These are phyloP conservation scores for Megastigmus dorsalis DNA, from an alignment of 2,888 invertebrate species.

Conservation along the genomic window DNA sequence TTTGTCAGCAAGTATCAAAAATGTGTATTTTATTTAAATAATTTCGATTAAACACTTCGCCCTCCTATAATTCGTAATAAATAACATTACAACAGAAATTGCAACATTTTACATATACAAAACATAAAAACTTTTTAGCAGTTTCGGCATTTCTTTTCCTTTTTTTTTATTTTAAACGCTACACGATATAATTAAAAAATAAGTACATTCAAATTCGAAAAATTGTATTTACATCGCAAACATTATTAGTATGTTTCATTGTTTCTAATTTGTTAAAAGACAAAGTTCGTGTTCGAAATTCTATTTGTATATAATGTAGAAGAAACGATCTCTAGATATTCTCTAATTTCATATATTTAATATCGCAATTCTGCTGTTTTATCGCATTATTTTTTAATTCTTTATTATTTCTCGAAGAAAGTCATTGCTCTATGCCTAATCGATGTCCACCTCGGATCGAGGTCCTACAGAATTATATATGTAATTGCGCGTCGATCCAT, in stretches of 20 bases:
- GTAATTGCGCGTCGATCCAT: conserved; percentile 53
- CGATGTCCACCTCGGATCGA: conserved; percentile 41
- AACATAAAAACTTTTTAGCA: conserved; percentile 32
- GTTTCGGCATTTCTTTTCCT: background rate
- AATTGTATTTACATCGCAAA: conserved; percentile 35
- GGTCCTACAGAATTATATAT: conserved; percentile 32
- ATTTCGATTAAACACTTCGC: no score
- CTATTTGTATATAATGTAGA: conserved; percentile 33
- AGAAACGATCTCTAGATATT: conserved; percentile 48
- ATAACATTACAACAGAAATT: conserved; percentile 33
- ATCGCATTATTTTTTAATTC: conserved; percentile 21
- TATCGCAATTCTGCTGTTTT: conserved; percentile 30
- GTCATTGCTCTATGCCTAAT: conserved; percentile 50
- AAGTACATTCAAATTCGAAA: conserved; percentile 25
- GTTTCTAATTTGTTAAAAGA: conserved; percentile 31
- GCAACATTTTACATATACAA: conserved; percentile 23
- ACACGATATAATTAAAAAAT: conserved; percentile 15
- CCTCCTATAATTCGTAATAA: conserved; percentile 17
- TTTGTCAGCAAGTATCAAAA: conserved; percentile 37
- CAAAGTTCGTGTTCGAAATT: conserved; percentile 53
- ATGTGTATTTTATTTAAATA: conserved; percentile 19
- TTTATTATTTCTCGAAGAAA: conserved; percentile 40
- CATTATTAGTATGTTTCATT: conserved; percentile 14
- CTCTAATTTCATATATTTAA: conserved; percentile 43
- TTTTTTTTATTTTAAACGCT: background rate